Percentiles rank a stretch among this genome's conserved stretches.
Conservation (phyloP, 2,113 vertebrate species). For the Planiliza haematocheilus region DNA sequence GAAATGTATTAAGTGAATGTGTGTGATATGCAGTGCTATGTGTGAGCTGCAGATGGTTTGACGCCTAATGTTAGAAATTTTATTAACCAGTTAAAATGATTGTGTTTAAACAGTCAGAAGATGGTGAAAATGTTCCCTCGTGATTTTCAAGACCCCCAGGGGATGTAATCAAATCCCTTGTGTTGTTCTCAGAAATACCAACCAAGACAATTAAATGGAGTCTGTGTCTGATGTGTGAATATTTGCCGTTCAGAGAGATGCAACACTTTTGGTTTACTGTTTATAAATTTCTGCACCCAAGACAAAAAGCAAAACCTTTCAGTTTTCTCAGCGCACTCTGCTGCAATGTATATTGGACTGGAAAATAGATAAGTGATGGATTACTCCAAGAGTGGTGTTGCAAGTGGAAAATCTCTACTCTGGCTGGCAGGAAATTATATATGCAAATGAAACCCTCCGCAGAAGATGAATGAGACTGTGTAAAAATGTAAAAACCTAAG, state of each 20-base stretch:
- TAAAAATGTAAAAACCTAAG: slow-evolving; percentile 45
- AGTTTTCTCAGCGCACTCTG: not conserved
- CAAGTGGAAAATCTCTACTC: slow-evolving; percentile 39
- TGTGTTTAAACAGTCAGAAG: no score
- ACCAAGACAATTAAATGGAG: no score
- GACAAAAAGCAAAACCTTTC: slow-evolving; percentile 23
- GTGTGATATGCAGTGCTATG: no score
- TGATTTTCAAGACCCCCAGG: no score
- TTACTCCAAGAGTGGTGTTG: slow-evolving; percentile 49
- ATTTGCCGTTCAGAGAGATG: slow-evolving; percentile 20
- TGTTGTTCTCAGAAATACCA: not conserved
- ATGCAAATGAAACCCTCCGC: slow-evolving; percentile 56
- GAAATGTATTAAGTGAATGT: slow-evolving; percentile 4
- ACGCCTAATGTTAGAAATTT: no score
- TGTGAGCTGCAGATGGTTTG: no score
- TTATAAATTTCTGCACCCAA: slow-evolving; percentile 42
- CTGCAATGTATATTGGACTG: slow-evolving; percentile 39
- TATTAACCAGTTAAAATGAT: no score
- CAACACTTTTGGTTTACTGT: slow-evolving; percentile 13
- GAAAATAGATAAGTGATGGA: slow-evolving; percentile 69
- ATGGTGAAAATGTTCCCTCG: no score
- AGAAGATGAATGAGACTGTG: slow-evolving; percentile 65
- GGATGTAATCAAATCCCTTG: not conserved
- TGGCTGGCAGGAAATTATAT: slow-evolving; percentile 55
- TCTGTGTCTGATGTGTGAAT: not conserved